These are phyloP conservation scores for Oceanites oceanicus DNA, from an alignment of 2,113 vertebrate species.

Conservation along the genomic window DNA sequence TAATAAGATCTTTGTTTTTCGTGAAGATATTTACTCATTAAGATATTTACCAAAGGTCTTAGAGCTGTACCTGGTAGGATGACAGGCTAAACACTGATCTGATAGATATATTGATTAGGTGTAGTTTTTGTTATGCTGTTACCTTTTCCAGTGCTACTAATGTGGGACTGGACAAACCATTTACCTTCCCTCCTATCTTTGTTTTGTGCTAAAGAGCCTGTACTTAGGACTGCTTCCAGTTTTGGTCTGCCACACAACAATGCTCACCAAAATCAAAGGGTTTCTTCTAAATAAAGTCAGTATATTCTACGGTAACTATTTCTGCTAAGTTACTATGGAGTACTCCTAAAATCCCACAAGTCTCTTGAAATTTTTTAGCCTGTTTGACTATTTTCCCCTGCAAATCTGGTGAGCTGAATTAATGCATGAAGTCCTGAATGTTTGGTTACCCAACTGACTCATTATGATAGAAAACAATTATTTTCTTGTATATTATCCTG, in stretches of 20 bases:
- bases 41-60: background rate
- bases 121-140: background rate
- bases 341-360: background rate
- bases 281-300: background rate
- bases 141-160: background rate
- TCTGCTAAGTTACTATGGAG: background rate
- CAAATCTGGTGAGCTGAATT: background rate
- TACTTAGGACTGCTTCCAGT: background rate
- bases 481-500: background rate
- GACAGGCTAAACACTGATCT: background rate
- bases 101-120: background rate
- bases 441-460: background rate
- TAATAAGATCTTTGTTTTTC: background rate
- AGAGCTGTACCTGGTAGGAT: background rate
- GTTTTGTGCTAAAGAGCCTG: background rate
- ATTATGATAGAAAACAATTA: background rate
- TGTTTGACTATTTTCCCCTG: background rate
- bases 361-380: background rate
- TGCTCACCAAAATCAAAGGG: background rate
- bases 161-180: background rate
- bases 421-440: background rate
- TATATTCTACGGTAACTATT: background rate
- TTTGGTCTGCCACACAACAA: background rate
- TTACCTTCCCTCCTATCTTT: background rate
- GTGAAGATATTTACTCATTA: background rate